These are phyloP conservation scores for Eupithecia exiguata DNA, from an alignment of 2,888 invertebrate genomes.

Conservation along the genomic window DNA sequence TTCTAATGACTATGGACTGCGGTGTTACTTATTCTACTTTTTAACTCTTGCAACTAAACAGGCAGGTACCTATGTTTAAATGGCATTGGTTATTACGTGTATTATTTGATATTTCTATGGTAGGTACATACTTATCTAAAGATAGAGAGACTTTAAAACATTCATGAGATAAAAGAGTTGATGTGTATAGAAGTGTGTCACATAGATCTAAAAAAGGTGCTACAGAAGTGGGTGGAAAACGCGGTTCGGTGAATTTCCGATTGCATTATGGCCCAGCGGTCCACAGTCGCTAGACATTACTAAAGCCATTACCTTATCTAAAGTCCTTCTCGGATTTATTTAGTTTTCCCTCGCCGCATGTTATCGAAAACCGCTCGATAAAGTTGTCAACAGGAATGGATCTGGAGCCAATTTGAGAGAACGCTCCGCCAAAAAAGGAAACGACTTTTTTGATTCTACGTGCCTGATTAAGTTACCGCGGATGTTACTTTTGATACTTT, in stretches of 20 bases:
- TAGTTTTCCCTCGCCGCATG: slow-evolving; percentile 83
- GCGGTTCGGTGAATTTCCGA: slow-evolving; percentile 73
- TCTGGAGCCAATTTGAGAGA: slow-evolving; percentile 81
- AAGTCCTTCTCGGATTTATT: slow-evolving; percentile 84
- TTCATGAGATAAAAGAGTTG: not conserved
- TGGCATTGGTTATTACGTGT: not conserved
- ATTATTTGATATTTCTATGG: not conserved
- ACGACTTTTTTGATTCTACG: slow-evolving; percentile 66
- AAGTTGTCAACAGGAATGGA: slow-evolving; percentile 83
- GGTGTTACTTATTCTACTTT: not conserved
- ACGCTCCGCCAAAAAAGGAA: slow-evolving; percentile 70
- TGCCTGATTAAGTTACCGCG: slow-evolving; percentile 56
- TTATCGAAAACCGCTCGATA: slow-evolving; percentile 84
- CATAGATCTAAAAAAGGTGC: slow-evolving; percentile 16
- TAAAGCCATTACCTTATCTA: slow-evolving; percentile 83
- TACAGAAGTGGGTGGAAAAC: slow-evolving; percentile 52
- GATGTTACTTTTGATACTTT: slow-evolving; percentile 50
- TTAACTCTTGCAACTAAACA: not conserved
- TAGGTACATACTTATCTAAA: not conserved
- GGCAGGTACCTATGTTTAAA: too few relatives aligned
- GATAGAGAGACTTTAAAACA: not conserved
- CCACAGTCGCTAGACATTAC: slow-evolving; percentile 79
- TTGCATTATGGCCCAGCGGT: slow-evolving; percentile 76
- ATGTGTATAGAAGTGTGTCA: not conserved
- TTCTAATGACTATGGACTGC: slow-evolving; percentile 26